phyloP scores from a whole-genome alignment of 1,140 invertebrate species.

The Pantala flavescens region DNA sequence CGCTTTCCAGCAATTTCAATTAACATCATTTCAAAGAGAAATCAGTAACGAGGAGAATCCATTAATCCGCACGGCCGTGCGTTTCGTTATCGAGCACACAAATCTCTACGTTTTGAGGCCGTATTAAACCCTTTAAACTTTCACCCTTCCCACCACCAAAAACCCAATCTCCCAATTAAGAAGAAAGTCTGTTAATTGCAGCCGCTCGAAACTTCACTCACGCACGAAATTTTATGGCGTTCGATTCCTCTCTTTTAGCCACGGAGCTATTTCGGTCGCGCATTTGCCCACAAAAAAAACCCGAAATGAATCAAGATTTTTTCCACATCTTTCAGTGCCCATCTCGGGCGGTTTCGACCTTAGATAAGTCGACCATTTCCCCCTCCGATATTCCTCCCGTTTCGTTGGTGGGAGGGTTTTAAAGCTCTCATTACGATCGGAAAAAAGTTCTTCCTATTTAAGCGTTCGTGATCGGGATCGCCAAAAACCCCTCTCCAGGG shows the following conservation, averaged over 20 bases:
- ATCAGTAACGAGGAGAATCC: background rate
- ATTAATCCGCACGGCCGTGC: background rate
- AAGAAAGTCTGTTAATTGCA: constrained; percentile 6
- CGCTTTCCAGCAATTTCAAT: background rate
- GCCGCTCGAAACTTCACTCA: constrained; percentile 2
- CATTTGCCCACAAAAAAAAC: background rate
- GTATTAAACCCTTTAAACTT: constrained; percentile 7
- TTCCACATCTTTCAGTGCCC: too few relatives aligned
- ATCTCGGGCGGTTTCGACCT: too few relatives aligned
- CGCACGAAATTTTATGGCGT: background rate
- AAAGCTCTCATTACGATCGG: too few relatives aligned
- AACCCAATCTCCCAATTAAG: constrained; percentile 9
- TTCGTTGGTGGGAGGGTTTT: too few relatives aligned
- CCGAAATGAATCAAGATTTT: too few relatives aligned
- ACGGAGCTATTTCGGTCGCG: background rate
- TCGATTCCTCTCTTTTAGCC: background rate
- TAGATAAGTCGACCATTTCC: too few relatives aligned
- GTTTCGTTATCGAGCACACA: background rate
- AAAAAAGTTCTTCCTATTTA: background rate
- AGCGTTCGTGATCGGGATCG: background rate
- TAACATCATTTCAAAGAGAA: constrained; percentile 10
- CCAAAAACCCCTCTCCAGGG: background rate
- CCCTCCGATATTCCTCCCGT: background rate
- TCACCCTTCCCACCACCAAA: background rate
- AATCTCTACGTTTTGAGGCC: constrained; percentile 1